Percentiles rank a stretch among this genome's conserved stretches.
Evolutionary conservation across 2,113 vertebrate genomes (phyloP).

Genomic region (Paralichthys olivaceus): DNA sequence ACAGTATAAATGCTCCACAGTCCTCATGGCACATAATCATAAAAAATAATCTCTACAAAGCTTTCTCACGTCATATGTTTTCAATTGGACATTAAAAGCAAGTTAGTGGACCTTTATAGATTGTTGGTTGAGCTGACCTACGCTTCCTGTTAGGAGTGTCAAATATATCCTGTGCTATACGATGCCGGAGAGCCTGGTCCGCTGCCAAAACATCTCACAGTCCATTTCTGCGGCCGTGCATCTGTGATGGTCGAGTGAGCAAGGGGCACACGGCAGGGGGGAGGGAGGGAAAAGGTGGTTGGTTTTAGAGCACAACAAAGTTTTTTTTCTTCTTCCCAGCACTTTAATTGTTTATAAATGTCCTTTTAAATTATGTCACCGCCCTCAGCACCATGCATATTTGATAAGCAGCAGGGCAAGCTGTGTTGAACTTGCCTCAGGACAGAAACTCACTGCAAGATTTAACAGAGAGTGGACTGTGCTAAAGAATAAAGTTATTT

Average conservation of each 20-base stretch:
- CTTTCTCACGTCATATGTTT: constrained; percentile 34
- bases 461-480: constrained; percentile 17
- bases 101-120: constrained; percentile 25
- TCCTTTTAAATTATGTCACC: constrained; percentile 49
- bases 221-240: constrained; percentile 25
- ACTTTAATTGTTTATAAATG: constrained; percentile 62
- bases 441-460: constrained; percentile 21
- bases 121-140: constrained; percentile 32
- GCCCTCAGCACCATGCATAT: constrained; percentile 39
- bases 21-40: constrained; percentile 1
- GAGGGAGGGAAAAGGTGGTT: constrained; percentile 11
- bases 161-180: constrained; percentile 25
- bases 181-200: constrained; percentile 15
- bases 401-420: constrained; percentile 18
- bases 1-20: neutral
- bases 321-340: neutral
- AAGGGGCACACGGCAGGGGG: constrained; percentile 26
- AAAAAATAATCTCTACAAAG: neutral
- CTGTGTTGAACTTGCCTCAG: constrained; percentile 5
- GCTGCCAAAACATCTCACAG: constrained; percentile 38
- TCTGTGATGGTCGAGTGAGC: constrained; percentile 57
- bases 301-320: constrained; percentile 2
- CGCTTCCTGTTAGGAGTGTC: constrained; percentile 28
- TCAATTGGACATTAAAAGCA: constrained; percentile 44
- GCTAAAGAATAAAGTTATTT: neutral